Evolutionary conservation across 2,113 vertebrate genomes (phyloP).

Genomic region (Larimichthys polyactis): DNA sequence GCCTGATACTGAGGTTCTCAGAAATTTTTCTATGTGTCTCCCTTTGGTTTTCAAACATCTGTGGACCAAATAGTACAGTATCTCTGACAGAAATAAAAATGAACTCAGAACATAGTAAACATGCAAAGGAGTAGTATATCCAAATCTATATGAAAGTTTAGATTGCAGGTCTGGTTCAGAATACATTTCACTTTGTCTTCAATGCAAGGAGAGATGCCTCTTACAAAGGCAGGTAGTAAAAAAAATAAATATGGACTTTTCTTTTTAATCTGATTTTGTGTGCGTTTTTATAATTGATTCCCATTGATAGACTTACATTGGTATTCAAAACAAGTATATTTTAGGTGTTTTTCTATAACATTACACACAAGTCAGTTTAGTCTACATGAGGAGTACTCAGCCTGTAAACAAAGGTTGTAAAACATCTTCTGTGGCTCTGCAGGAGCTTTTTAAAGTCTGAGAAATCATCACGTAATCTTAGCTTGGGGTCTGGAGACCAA

Average conservation of each 20-base stretch:
- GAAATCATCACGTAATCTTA: not conserved
- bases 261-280: not conserved
- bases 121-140: too few species aligned
- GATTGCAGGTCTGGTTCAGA: not conserved
- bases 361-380: not conserved
- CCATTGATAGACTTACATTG: not conserved
- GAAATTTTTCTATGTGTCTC: not conserved
- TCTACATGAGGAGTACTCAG: too few species aligned
- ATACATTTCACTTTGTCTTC: not conserved
- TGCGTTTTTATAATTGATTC: not conserved
- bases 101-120: not conserved
- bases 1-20: conserved; percentile 89
- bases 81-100: not conserved
- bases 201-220: not conserved
- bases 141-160: too few species aligned
- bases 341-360: not conserved
- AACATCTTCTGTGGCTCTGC: too few species aligned
- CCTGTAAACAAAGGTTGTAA: not conserved
- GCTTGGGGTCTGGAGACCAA: not conserved
- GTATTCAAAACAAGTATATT: not conserved
- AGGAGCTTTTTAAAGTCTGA: too few species aligned
- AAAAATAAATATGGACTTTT: not conserved
- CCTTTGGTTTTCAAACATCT: conserved; percentile 22
- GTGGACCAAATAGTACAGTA: not conserved
- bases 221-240: too few species aligned